Evolutionary conservation across 2,113 vertebrate species (phyloP).

Genomic region (Polypterus senegalus): DNA sequence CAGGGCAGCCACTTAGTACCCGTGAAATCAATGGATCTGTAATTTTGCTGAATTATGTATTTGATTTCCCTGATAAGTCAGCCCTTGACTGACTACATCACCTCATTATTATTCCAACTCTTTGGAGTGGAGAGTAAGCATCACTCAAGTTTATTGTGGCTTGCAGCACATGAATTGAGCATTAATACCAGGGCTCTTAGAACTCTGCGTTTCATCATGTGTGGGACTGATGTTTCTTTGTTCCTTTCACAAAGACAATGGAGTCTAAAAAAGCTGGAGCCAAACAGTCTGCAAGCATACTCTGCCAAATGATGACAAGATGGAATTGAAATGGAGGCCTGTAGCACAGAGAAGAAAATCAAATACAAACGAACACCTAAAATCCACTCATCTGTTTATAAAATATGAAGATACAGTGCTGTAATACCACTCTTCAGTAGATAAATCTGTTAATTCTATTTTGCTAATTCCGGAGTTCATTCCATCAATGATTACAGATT

Average conservation of each 20-base stretch:
- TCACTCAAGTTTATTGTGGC: conserved; percentile 8
- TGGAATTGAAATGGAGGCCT: conserved; percentile 13
- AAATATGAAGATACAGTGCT: too few species aligned
- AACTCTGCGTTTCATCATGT: not conserved
- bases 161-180: not conserved
- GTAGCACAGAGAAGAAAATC: conserved; percentile 15
- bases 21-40: not conserved
- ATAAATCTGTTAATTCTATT: too few species aligned
- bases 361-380: too few species aligned
- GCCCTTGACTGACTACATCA: conserved; percentile 4
- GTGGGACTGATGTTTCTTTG: conserved; percentile 4
- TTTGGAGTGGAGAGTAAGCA: not conserved
- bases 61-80: not conserved
- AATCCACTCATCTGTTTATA: too few species aligned
- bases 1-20: not conserved
- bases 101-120: conserved; percentile 1
- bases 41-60: conserved; percentile 12
- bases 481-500: not conserved
- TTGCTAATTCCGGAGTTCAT: too few species aligned
- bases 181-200: not conserved
- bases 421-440: too few species aligned
- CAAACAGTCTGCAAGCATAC: not conserved
- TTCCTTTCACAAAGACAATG: conserved; percentile 13
- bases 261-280: conserved; percentile 3
- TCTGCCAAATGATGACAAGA: conserved; percentile 19